Evolutionary conservation across 2,888 invertebrate species (phyloP).

Genomic region (Scelioninae gen. 1): DNA sequence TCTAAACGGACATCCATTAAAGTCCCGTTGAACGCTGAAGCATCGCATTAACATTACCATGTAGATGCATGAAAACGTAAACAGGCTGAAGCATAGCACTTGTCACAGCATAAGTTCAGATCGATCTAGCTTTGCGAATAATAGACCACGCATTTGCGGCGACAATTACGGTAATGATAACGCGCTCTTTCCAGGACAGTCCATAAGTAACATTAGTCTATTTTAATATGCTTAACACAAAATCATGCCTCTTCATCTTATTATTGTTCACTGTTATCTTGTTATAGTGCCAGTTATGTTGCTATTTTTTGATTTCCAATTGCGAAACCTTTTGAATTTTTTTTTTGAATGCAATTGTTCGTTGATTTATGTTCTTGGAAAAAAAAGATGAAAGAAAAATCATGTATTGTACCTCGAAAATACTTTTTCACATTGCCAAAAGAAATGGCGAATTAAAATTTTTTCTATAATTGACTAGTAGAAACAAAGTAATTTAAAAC

Average conservation of each 20-base stretch:
- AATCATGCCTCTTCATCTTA: slow-evolving; percentile 62
- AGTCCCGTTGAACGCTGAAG: slow-evolving; percentile 70
- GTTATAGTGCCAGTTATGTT: slow-evolving; percentile 14
- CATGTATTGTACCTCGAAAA: no score
- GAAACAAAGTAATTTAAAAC: no score
- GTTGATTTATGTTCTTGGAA: no score
- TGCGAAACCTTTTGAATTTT: not conserved
- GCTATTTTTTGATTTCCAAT: slow-evolving; percentile 8
- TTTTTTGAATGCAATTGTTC: no score
- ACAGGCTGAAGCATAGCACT: slow-evolving; percentile 71
- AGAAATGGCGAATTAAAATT: no score
- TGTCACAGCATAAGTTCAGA: slow-evolving; percentile 68
- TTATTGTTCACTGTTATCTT: slow-evolving; percentile 48
- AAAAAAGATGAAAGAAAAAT: no score
- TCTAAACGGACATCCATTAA: slow-evolving; percentile 70
- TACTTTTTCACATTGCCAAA: no score
- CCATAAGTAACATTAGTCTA: slow-evolving; percentile 68
- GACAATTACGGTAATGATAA: slow-evolving; percentile 71
- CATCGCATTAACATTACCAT: slow-evolving; percentile 69
- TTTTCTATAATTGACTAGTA: no score
- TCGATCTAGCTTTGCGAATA: slow-evolving; percentile 72
- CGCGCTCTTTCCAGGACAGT: slow-evolving; percentile 67
- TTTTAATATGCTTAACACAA: slow-evolving; percentile 66
- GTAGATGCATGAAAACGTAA: slow-evolving; percentile 71
- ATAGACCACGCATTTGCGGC: slow-evolving; percentile 71